Evolutionary conservation across 2,888 invertebrate species (phyloP), one percentile per base, ranked within the genome.

Genomic region (Dasypolia templi): DNA sequence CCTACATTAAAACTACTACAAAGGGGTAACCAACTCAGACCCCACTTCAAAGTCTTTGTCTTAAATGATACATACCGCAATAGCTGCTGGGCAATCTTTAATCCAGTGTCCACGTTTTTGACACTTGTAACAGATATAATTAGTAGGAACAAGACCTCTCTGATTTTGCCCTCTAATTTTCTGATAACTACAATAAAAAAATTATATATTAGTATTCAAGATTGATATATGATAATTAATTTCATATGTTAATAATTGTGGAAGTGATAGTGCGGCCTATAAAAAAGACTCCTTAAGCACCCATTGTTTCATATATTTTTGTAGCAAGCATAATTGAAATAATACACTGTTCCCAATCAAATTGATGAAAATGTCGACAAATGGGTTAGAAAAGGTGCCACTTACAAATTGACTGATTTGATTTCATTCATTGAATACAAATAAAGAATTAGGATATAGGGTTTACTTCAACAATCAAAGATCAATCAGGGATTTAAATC

Each of bases 91-190:
- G 93, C 99, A 99, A 93, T 99, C 98, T 93, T 98, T 99, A 85
- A 99, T 99, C 99, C 99, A 99, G 95, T 99, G 99, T 2, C 99
- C 99, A 77, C 97, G 97, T 93, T 99, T 98, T 89, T 98, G 98
- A 95, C 99, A 99, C 93, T 98, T 98, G 92, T 98, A 98, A 94
- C 99, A 99, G 65, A 98, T 97, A 94, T 99, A 99, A 91, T 97
- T 98, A n/a, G 98, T 94, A 71, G 99, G 99, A 35, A 99, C 99
- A 87, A 98, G 97, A 44, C 99, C 99, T 88, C 98, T 97, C 96
- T 99, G 99, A 93, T 98, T 98, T 68, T 98, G 98, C 75, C 98
- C 98, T 90, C 98, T 97, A 91, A 98, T 98, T 96, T 98, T 98
- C 93, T 98, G 97, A 94, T 99, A 99, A 92, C 99, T 99, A 93